Evolutionary conservation across 2,113 vertebrate genomes (phyloP), one percentile per base, ranked within the genome.

Genomic region (Bolborhynchus lineola): DNA sequence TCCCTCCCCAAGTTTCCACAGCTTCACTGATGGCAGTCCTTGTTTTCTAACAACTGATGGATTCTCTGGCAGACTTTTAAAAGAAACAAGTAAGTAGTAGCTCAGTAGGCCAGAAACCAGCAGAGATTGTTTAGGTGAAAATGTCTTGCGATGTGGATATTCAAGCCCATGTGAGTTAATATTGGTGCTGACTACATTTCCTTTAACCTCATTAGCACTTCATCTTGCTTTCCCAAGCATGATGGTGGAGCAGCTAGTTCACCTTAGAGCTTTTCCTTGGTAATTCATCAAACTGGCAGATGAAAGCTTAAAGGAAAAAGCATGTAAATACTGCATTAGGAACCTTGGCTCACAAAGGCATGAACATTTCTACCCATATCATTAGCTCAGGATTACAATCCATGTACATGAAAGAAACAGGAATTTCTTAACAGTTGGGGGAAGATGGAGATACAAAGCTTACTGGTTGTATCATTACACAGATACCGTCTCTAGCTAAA

Each of bases 161-260:
- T 95, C 59, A 46, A 67, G 87, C 39, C 31, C 63, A 10, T 60
- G 79, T 89, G 86, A 84, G 46, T 94, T 76, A 91, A 86, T 84
- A 35, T 1, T 37, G 57, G 15, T 67, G 72, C 68, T 74, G 90
- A 93, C 81, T 95, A 39, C 69, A 91, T 97, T 96, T 94, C 78
- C 92, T 85, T 92, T 95, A 97, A 98, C 91, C 97, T 98, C 91
- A 88, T 96, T 97, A 97, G 86, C 92, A 88, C 79, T 80, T 95
- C 5, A 52, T 94, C 68, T 93, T 97, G 92, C 97, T 97, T 97
- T 97, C 97, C 97, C 97, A 97, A 97, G 96, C 95, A 91, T n/a
- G 52, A 46, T 82, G 93, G 87, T 97, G 95, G 92, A 93, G 62
- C 60, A 93, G 75, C 84, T 83, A 81, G 71, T 86, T 97, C 67